Evolutionary conservation across 2,888 invertebrate genomes (phyloP), one percentile per base, ranked within the genome.

Genomic region (Galeruca laticollis): DNA sequence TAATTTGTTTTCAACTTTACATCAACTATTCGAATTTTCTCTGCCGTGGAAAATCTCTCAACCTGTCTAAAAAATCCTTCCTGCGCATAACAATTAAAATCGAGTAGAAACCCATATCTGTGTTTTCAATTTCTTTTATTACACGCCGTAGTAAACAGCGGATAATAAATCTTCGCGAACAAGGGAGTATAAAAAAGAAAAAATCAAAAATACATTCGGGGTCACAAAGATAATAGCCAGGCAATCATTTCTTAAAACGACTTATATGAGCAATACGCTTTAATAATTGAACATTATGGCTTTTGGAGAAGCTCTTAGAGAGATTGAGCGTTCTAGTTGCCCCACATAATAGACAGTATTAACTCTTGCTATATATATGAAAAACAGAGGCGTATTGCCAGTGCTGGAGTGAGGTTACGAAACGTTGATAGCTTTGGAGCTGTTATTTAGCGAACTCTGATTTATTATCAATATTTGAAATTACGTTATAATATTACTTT

Each of bases 271-370:
- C 85, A 81, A 85, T 85, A 85, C 82, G 84, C 82, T 82, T 86
- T 84, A 86, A 86, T 86, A 86, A 86, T 86, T 86, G 85, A 86
- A 81, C 82, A 83, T 85, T 85, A 85, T 84, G 83, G 84, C 81
- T 83, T 82, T 82, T 79, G 81, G 84, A 82, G 82, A 84, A 83
- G 84, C 84, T 85, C 84, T 85, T 84, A 84, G 82, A 82, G 82
- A 84, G 85, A 85, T 85, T 85, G 84, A 85, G 84, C 82, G 83
- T 69, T 66, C 73, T 71, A 62, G 77, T 75, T 75, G 74, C 75
- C 69, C 72, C 76, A 77, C 77, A 80, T 82, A 82, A 82, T 81
- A 80, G 81, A 72, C 76, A 79, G 77, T 80, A 81, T 82, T 80
- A 82, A 82, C 77, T 77, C 77, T 73, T 72, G 70, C 70, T 65